Base-by-base conservation (phyloP, 2,888 invertebrate genomes). In the Zygaena filipendulae region DNA sequence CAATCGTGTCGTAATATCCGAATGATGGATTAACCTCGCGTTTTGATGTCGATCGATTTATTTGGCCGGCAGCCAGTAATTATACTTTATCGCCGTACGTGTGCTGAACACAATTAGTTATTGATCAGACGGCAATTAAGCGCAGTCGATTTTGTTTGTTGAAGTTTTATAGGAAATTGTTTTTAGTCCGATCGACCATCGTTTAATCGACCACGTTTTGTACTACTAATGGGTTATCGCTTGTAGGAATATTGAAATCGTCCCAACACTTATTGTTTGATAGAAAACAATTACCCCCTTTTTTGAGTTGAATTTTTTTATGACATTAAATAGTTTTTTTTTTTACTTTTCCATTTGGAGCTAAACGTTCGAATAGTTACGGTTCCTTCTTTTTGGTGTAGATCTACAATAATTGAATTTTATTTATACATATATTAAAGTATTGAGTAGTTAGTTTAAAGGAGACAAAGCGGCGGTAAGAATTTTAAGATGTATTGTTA, bases 81-180 rank as follows among this genome's bases (percentile, higher is more conserved):
- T 79, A 79, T 79, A 58, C 67, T 74, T 77, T 72, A 72, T 72
- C 61, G 72, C 60, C 56, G 59, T 70, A 75, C 70, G 75, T 72
- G 75, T 67, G 69, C 71, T 60, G 70, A 67, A 69, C 70, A 74
- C 77, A 77, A 79, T 79, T 77, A 79, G 74, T 75, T 79, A 77
- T 79, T 79, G 79, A 79, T 77, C 75, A 74, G 62, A 38, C 63
- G 50, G 64, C 77, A 77, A 79, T 77, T 77, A 79, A 72, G 67
- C 56, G 57, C 67, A 71, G 74, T 79, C 75, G 77, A 74, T 77
- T 74, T 67, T 75, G 75, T 74, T 74, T 75, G 74, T 75, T 72
- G 70, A 72, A 79, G 72, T 75, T 71, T n/a, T n/a, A 70, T 62
- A 71, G 74, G 62, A 75, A 79, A 79, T 79, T 75, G 77, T 77